A percentile compares a stretch with the other conserved stretches of the same genome.
phyloP scores from a whole-genome alignment of 2,113 vertebrate species.

The Ptyas mucosa region DNA sequence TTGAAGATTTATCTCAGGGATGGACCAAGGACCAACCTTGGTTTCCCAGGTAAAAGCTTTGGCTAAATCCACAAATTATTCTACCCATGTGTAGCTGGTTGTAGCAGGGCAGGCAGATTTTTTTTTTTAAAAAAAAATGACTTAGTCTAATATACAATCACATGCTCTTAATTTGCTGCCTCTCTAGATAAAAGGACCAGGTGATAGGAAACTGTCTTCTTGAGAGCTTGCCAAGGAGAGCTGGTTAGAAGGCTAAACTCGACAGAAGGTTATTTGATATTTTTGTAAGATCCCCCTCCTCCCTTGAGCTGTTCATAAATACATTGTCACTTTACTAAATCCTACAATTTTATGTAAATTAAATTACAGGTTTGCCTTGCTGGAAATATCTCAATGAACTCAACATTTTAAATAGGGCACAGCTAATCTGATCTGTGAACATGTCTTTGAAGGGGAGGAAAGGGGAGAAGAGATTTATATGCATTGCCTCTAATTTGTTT shows the following conservation, averaged over 20 bases:
- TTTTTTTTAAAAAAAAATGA: too few relatives aligned
- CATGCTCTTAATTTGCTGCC: background rate
- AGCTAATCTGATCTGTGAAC: slow-evolving; percentile 25
- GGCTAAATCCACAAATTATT: background rate
- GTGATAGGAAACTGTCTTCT: too few relatives aligned
- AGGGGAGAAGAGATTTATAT: background rate
- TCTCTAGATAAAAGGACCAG: background rate
- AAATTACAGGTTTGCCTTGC: slow-evolving; percentile 44
- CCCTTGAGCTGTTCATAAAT: background rate
- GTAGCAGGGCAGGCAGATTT: background rate
- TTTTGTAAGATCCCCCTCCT: too few relatives aligned
- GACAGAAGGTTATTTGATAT: background rate
- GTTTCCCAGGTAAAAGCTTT: background rate
- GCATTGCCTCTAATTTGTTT: background rate
- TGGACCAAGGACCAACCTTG: background rate
- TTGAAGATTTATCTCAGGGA: background rate
- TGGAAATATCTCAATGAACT: slow-evolving; percentile 37
- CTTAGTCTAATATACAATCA: background rate
- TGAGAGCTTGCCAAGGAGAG: background rate
- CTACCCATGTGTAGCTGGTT: background rate
- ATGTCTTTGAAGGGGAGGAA: background rate
- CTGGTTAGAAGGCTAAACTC: too few relatives aligned
- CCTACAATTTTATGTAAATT: slow-evolving; percentile 34
- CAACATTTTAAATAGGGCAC: slow-evolving; percentile 43
- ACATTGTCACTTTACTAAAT: background rate